A percentile compares a stretch with the other conserved stretches of the same genome.
phyloP scores from a whole-genome alignment of 1,140 invertebrate species.

The Pissodes strobi region DNA sequence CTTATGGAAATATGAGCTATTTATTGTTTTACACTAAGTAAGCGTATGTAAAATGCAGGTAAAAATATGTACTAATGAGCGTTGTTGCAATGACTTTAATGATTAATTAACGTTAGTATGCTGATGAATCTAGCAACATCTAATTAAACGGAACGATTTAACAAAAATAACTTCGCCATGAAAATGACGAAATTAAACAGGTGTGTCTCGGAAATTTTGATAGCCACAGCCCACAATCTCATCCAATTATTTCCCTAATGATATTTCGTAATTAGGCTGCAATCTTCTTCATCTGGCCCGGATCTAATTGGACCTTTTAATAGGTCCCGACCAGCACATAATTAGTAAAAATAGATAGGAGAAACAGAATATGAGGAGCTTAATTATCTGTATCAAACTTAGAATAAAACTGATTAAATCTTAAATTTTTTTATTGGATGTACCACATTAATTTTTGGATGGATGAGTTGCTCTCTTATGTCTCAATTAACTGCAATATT shows the following conservation, averaged over 20 bases:
- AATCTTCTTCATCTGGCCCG: conserved; percentile 17
- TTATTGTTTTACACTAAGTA: no score
- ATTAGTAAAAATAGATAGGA: conserved; percentile 23
- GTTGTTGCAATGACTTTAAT: no score
- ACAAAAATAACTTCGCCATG: background rate
- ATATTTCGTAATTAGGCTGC: conserved; percentile 17
- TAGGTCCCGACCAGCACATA: conserved; percentile 13
- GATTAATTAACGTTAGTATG: no score
- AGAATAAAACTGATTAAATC: conserved; percentile 11
- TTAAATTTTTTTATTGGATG: no score
- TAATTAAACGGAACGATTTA: background rate
- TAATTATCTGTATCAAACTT: conserved; percentile 10
- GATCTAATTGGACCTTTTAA: conserved; percentile 17
- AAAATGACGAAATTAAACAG: conserved; percentile 15
- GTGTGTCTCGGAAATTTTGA: conserved; percentile 10
- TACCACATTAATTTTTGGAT: no score
- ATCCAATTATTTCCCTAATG: conserved; percentile 19
- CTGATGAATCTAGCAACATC: no score
- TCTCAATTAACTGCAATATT: no score
- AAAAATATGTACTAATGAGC: no score
- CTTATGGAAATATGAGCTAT: no score
- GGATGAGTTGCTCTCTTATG: no score
- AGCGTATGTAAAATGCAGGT: no score
- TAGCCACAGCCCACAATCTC: conserved; percentile 9
- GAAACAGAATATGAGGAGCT: background rate